phyloP scores from a whole-genome alignment of 1,140 invertebrate species.

The Calliopsis andreniformis region DNA sequence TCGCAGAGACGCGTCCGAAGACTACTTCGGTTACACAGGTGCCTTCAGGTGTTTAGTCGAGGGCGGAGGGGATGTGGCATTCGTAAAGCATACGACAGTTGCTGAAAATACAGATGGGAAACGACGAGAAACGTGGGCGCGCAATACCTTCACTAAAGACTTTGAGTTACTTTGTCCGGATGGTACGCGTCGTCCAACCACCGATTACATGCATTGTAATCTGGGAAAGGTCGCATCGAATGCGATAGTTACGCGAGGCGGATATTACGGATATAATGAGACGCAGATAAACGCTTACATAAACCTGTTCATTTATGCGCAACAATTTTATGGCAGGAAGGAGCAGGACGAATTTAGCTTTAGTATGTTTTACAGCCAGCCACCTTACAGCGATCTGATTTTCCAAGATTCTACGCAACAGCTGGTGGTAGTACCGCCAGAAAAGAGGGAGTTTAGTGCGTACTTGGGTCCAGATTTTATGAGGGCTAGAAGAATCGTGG shows the following conservation, averaged over 20 bases:
- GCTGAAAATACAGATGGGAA: slow-evolving; percentile 95
- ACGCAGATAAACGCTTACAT: slow-evolving; percentile 92
- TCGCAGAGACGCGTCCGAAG: slow-evolving; percentile 91
- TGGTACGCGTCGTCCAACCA: slow-evolving; percentile 89
- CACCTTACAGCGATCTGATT: slow-evolving; percentile 92
- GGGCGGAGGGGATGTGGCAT: slow-evolving; percentile 96
- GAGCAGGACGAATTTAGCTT: slow-evolving; percentile 93
- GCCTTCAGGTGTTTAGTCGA: slow-evolving; percentile 97
- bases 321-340: slow-evolving; percentile 94
- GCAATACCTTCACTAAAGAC: slow-evolving; percentile 95
- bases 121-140: slow-evolving; percentile 94
- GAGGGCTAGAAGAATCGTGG: slow-evolving; percentile 88
- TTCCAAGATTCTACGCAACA: slow-evolving; percentile 96
- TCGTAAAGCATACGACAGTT: slow-evolving; percentile 96
- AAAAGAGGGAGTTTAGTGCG: slow-evolving; percentile 84
- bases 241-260: slow-evolving; percentile 93
- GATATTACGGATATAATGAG: slow-evolving; percentile 86
- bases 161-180: slow-evolving; percentile 97
- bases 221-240: slow-evolving; percentile 95
- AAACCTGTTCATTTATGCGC: slow-evolving; percentile 94
- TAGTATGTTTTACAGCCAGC: slow-evolving; percentile 92
- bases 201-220: slow-evolving; percentile 93
- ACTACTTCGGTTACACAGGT: slow-evolving; percentile 92
- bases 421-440: slow-evolving; percentile 86
- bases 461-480: slow-evolving; percentile 90